phyloP scores from a whole-genome alignment of 2,888 invertebrate genomes.

The Orthosia incerta region DNA sequence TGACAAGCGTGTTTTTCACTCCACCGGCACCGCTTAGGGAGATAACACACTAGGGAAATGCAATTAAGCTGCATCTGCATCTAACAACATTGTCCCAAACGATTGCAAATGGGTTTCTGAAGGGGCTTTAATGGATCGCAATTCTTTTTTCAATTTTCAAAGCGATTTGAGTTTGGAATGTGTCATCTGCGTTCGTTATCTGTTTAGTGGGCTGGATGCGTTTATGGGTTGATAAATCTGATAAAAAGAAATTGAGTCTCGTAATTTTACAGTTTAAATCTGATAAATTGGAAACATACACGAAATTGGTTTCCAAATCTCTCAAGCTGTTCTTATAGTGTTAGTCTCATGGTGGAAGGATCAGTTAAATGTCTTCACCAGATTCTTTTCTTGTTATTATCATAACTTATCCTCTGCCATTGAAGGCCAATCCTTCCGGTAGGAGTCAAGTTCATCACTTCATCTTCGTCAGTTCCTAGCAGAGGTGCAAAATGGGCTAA shows the following conservation, averaged over 20 bases:
- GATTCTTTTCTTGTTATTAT: no score
- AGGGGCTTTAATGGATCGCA: conserved; percentile 50
- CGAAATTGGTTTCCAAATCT: no score
- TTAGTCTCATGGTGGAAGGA: not conserved
- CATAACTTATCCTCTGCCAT: no score
- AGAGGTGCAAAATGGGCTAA: no score
- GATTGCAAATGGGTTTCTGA: conserved; percentile 62
- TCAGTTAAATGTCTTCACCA: not conserved
- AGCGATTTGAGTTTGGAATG: conserved; percentile 33
- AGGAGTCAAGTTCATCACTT: no score
- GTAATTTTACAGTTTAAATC: not conserved
- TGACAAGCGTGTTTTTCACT: conserved; percentile 84
- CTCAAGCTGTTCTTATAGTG: no score
- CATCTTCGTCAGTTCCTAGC: no score
- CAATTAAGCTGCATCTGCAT: conserved; percentile 65
- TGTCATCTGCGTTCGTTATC: conserved; percentile 33
- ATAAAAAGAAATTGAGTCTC: not conserved
- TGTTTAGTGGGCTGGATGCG: conserved; percentile 15
- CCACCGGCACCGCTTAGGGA: conserved; percentile 62
- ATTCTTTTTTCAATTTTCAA: conserved; percentile 50
- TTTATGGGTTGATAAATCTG: not conserved
- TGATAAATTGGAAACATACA: not conserved
- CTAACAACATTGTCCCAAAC: conserved; percentile 63
- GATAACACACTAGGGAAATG: conserved; percentile 62
- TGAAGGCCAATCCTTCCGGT: no score